phyloP scores from a whole-genome alignment of 1,140 invertebrate genomes.

The Nephila pilipes region DNA sequence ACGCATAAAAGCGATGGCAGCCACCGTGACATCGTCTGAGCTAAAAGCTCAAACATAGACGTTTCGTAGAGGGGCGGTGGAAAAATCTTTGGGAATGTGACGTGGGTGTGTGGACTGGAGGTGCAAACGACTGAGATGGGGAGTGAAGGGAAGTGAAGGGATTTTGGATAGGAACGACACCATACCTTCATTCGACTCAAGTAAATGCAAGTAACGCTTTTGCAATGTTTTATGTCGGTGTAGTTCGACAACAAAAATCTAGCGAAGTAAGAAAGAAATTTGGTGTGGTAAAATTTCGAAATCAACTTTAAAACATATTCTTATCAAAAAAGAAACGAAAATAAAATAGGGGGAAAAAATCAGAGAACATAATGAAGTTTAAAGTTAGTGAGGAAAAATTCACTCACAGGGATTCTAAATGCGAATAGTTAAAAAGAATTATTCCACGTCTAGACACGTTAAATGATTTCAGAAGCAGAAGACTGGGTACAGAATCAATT shows the following conservation, averaged over 20 bases:
- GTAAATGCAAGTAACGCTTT: constrained; percentile 13
- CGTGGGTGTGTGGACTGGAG: neutral
- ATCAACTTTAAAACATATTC: too few relatives aligned
- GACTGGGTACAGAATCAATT: neutral
- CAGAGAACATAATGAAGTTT: too few relatives aligned
- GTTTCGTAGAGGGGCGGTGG: neutral
- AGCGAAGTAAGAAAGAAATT: too few relatives aligned
- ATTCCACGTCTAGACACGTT: neutral
- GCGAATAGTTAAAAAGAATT: too few relatives aligned
- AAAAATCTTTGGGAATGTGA: neutral
- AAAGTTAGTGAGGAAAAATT: too few relatives aligned
- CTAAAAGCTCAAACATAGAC: constrained; percentile 70
- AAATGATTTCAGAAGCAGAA: neutral
- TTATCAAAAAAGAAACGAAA: too few relatives aligned
- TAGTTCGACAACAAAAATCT: neutral
- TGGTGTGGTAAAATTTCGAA: too few relatives aligned
- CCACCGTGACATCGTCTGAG: constrained; percentile 63
- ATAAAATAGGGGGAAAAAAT: too few relatives aligned
- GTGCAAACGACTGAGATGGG: neutral
- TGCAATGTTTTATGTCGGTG: neutral
- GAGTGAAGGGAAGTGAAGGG: neutral
- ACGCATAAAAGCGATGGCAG: neutral
- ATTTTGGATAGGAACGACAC: neutral
- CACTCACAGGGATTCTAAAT: too few relatives aligned
- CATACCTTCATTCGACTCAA: neutral